A percentile compares a stretch with the other conserved stretches of the same genome.
phyloP scores from a whole-genome alignment of 2,888 invertebrate species.

The Lochmaea capreae region DNA sequence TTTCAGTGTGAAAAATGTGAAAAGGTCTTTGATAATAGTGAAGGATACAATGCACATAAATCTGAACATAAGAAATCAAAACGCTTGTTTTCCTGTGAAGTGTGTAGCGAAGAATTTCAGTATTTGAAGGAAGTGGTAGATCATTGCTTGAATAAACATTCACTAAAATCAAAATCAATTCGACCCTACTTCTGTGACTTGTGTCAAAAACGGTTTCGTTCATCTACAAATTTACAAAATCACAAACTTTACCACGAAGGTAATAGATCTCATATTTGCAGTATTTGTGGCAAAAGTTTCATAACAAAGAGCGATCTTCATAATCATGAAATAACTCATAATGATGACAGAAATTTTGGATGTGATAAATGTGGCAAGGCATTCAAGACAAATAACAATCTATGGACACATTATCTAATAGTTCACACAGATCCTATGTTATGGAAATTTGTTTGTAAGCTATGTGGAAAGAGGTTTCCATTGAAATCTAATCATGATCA shows the following conservation, averaged over 20 bases:
- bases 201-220: conserved; percentile 54
- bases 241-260: conserved; percentile 57
- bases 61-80: conserved; percentile 37
- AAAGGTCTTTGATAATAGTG: conserved; percentile 35
- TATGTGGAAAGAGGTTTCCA: conserved; percentile 55
- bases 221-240: conserved; percentile 55
- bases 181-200: conserved; percentile 56
- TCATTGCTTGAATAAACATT: conserved; percentile 52
- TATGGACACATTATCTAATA: conserved; percentile 54
- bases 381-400: conserved; percentile 57
- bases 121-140: conserved; percentile 51
- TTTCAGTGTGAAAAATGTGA: conserved; percentile 39
- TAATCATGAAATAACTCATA: conserved; percentile 56
- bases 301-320: conserved; percentile 56
- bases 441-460: conserved; percentile 56
- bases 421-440: conserved; percentile 56
- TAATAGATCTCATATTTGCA: conserved; percentile 54
- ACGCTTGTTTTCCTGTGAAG: conserved; percentile 49
- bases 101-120: conserved; percentile 51
- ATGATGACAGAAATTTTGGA: conserved; percentile 54
- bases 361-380: conserved; percentile 56
- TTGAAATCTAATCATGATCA: conserved; percentile 55
- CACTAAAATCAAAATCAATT: conserved; percentile 50
- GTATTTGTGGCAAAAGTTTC: conserved; percentile 63
- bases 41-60: conserved; percentile 36